A percentile compares a stretch with the other conserved stretches of the same genome.
Conservation (phyloP, 1,140 invertebrate species). For the Schmidtea mediterranea region DNA sequence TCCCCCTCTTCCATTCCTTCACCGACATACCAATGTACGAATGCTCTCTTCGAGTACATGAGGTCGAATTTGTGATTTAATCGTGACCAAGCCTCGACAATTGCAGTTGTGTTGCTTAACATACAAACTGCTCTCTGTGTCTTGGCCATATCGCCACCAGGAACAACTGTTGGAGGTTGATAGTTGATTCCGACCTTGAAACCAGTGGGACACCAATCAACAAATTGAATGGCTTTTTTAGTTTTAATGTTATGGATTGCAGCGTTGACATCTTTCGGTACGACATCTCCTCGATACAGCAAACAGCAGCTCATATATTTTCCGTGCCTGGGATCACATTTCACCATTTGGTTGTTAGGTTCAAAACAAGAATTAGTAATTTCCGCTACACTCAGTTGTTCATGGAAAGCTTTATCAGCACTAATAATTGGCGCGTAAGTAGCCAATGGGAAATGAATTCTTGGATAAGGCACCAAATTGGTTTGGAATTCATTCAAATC, state of each 20-base stretch:
- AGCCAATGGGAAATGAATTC: slow-evolving; percentile 12
- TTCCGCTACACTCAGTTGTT: slow-evolving; percentile 37
- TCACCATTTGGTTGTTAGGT: slow-evolving; percentile 64
- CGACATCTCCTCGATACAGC: slow-evolving; percentile 10
- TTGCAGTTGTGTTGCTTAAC: slow-evolving; percentile 6
- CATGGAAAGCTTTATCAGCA: slow-evolving; percentile 24
- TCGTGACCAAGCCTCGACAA: slow-evolving; percentile 2
- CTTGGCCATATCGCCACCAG: too few species aligned
- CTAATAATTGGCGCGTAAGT: slow-evolving; percentile 22
- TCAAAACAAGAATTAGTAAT: slow-evolving; percentile 69
- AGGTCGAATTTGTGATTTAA: slow-evolving; percentile 16
- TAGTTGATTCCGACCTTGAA: too few species aligned
- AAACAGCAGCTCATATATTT: slow-evolving; percentile 52
- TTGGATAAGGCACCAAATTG: background rate
- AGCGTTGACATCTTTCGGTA: slow-evolving; percentile 49
- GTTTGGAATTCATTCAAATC: slow-evolving; percentile 5
- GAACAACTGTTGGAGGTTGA: too few species aligned
- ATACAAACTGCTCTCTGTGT: slow-evolving; percentile 16
- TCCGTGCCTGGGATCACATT: slow-evolving; percentile 58
- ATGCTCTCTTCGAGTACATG: slow-evolving; percentile 11
- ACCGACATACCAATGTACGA: too few species aligned
- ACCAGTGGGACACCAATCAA: too few species aligned
- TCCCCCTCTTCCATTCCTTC: too few species aligned
- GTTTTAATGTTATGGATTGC: slow-evolving; percentile 43
- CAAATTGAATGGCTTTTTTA: slow-evolving; percentile 10